Base-by-base conservation (phyloP, 1,140 invertebrate species). In the Rhyacophila brunnea region DNA sequence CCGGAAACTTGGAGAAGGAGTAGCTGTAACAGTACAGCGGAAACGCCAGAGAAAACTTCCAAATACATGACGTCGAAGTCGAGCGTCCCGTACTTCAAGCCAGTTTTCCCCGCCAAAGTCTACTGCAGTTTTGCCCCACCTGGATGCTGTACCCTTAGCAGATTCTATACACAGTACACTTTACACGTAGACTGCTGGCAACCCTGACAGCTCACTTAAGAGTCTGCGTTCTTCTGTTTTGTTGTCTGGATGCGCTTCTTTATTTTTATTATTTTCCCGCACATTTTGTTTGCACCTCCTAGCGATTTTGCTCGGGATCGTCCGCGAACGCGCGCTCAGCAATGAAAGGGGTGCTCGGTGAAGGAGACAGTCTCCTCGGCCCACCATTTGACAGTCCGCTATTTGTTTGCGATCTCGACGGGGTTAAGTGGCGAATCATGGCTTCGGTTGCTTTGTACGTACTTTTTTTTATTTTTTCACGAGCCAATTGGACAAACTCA, bases 11-110 rank as follows among this genome's bases (percentile, higher is more conserved):
- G 58, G 23, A 65, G 63, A 32, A 40, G 34, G 23, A 64, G 53
- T 35, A 65, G 58, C 58, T 65, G 63, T 46, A 65, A 35, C 58
- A 65, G 50, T 50, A 65, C 54, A 45, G 63, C 63, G 55, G 50
- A 58, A 58, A 60, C 63, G 55, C 63, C 58, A 36, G 55, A 49
- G 28, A 61, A 54, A 58, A 61, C 58, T 54, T 54, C 63, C 50
- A 60, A 56, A 61, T 61, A 65, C 63, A 65, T 61, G 58, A 46
- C 58, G 55, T 40, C 58, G 36, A 32, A 35, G 17, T 14, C 11
- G 10, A 50, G 47, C 20, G 42, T 28, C 45, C 47, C 44, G 44
- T 36, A 36, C 23, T 50, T 46, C 42, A 42, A 53, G 28, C 23
- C n/a, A 28, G 23, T 28, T 28, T 9, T 28, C 23, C 9, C 23